Evolutionary conservation across 2,113 vertebrate species (phyloP), one percentile per base, ranked within the genome.

Genomic region (Craseonycteris thonglongyai): DNA sequence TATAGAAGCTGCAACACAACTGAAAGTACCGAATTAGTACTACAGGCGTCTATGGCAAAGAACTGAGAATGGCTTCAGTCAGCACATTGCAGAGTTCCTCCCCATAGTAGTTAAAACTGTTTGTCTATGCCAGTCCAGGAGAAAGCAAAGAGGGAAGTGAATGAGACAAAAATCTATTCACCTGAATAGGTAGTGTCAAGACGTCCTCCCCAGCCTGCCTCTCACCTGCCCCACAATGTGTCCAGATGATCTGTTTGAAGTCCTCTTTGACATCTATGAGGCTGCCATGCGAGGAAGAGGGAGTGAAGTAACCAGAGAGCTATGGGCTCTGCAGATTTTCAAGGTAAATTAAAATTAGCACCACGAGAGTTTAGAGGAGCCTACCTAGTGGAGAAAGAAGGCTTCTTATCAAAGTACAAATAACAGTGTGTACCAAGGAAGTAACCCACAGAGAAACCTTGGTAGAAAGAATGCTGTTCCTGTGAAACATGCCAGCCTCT

Each of bases 371-470:
- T 93, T 56, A 74, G 83, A 95, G 93, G 93, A 97, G 56, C 35
- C 71, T 93, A 8, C 74, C 66, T 84, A 35, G 84, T 91, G 88
- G 79, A 83, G 59, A 97, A 96, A 96, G 96, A 89, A 65, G 54
- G n/a, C 61, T 96, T 65, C 24, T 95, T 97, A 97, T 86, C 89
- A 93, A 96, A 97, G 96, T 89, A 93, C 59, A 93, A 96, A 96
- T 69, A 96, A 40, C 83, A 78, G 83, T 66, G 45, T 47, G n/a
- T 80, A 61, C 59, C 45, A 76, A 96, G 93, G 71, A 88, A 65
- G 72, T 84, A 88, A 71, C 54, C 71, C 16, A 16, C 71, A 83
- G 76, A 95, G 88, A 93, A 91, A 58, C 68, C 88, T 54, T 91
- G 81, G 88, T 91, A 76, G 92, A 96, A 96, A 84, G 76, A 58